A percentile compares a stretch with the other conserved stretches of the same genome.
Conservation (phyloP, 2,113 vertebrate species). For the Poicephalus gulielmi region DNA sequence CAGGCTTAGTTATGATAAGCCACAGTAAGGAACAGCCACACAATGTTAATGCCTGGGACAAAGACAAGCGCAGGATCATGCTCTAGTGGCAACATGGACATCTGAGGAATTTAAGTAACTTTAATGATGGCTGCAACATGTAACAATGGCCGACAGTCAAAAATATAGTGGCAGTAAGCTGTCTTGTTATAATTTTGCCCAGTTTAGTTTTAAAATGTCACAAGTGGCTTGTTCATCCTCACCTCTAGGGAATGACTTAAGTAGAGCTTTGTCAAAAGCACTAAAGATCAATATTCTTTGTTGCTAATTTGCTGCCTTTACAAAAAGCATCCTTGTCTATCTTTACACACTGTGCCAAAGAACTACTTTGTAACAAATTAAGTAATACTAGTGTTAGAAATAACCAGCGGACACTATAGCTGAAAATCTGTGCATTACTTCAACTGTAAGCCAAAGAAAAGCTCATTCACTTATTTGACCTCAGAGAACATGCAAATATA, state of each 20-base stretch:
- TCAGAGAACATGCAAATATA: not conserved
- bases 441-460: not conserved
- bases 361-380: not conserved
- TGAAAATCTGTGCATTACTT: not conserved
- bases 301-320: not conserved
- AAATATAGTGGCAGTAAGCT: not conserved
- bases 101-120: not conserved
- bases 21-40: not conserved
- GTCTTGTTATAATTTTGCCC: not conserved
- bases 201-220: not conserved
- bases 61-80: rapidly evolving
- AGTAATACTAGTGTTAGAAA: not conserved
- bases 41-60: not conserved
- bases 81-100: not conserved
- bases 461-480: not conserved
- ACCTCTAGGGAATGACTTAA: not conserved
- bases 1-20: not conserved
- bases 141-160: not conserved
- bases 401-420: rapidly evolving
- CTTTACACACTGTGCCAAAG: not conserved
- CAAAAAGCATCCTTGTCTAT: not conserved
- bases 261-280: not conserved
- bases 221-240: not conserved
- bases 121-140: not conserved
- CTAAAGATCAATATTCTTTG: not conserved